A percentile compares a stretch with the other conserved stretches of the same genome.
phyloP scores from a whole-genome alignment of 1,140 invertebrate genomes.

The Leucophenga varia region DNA sequence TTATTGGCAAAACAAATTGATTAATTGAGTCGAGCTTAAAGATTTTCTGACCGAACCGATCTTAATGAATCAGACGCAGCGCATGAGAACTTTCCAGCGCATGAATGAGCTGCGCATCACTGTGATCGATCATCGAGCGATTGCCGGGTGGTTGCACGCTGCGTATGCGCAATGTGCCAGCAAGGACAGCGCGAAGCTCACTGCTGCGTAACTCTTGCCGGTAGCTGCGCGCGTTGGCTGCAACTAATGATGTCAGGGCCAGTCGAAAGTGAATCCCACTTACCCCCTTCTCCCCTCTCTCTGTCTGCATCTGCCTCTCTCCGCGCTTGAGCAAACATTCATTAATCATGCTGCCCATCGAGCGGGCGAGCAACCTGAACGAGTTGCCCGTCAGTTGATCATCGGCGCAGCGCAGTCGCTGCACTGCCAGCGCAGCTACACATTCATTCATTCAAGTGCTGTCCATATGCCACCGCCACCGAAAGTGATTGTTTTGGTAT shows the following conservation, averaged over 20 bases:
- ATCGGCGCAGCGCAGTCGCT: constrained; percentile 9
- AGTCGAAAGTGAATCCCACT: constrained; percentile 7
- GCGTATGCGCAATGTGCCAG: constrained; percentile 21
- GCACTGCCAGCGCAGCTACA: constrained; percentile 12
- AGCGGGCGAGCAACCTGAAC: too few species aligned
- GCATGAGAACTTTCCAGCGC: constrained; percentile 32
- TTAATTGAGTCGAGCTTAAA: constrained; percentile 28
- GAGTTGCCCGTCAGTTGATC: constrained; percentile 12
- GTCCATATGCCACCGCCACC: constrained; percentile 22
- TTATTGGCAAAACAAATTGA: constrained; percentile 51
- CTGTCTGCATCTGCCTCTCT: too few species aligned
- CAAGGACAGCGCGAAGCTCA: constrained; percentile 9
- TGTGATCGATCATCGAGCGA: constrained; percentile 28
- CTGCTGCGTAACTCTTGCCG: constrained; percentile 20
- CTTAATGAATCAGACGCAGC: constrained; percentile 23
- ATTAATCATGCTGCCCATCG: constrained; percentile 23
- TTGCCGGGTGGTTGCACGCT: constrained; percentile 14
- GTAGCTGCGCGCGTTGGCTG: constrained; percentile 21
- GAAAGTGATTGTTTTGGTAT: constrained; percentile 30
- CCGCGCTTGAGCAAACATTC: constrained; percentile 14
- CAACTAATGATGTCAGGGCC: constrained; percentile 28
- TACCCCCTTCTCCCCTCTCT: not conserved
- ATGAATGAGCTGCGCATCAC: constrained; percentile 4
- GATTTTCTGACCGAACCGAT: not conserved
- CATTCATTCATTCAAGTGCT: constrained; percentile 22